Conservation (phyloP, 2,113 vertebrate genomes). For the Raja brachyura region DNA sequence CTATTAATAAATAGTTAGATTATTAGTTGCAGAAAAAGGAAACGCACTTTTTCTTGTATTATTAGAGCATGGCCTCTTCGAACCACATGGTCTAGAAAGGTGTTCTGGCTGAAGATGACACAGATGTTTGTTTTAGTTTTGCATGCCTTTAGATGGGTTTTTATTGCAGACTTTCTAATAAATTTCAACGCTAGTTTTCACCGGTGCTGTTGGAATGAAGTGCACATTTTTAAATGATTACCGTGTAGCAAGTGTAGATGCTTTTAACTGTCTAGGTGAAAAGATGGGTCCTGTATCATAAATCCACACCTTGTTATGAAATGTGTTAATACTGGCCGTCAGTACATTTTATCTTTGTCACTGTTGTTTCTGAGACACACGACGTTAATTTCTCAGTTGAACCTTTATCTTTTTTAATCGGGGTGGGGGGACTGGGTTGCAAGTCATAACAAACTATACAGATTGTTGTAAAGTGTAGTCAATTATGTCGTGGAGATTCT, state of each 20-base stretch:
- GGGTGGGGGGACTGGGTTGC: not conserved
- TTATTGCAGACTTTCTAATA: not conserved
- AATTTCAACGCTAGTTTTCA: not conserved
- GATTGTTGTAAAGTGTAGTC: not conserved
- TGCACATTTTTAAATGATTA: not conserved
- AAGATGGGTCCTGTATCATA: not conserved
- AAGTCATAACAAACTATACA: not conserved
- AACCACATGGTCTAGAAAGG: constrained; percentile 16
- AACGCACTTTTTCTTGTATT: not conserved
- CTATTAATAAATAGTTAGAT: not conserved
- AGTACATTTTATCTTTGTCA: not conserved
- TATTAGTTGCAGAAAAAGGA: not conserved
- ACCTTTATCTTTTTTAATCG: not conserved
- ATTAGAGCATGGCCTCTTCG: not conserved
- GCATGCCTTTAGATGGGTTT: not conserved
- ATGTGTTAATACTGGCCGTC: not conserved
- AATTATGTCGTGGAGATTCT: not conserved
- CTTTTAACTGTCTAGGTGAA: not conserved
- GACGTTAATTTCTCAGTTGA: not conserved
- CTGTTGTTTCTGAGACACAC: not conserved
- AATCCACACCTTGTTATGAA: not conserved
- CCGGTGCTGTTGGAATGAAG: no score
- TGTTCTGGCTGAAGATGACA: not conserved
- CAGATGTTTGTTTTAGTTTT: constrained; percentile 7
- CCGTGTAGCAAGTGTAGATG: not conserved